Conservation (phyloP, 2,113 vertebrate genomes). For the Tauraco erythrolophus region DNA sequence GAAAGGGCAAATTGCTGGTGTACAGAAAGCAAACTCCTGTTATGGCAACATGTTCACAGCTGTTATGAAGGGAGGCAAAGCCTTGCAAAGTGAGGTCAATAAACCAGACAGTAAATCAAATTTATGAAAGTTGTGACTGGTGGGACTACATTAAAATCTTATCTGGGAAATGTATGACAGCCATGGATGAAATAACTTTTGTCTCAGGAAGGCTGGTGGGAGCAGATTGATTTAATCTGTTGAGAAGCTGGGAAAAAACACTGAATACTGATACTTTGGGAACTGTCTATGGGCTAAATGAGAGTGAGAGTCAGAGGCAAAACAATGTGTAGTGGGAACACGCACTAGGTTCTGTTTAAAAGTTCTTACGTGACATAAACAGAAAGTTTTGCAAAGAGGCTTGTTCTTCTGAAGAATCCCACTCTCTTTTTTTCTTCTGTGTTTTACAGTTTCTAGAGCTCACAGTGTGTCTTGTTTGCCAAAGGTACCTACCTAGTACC, state of each 20-base stretch:
- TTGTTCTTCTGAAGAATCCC: not conserved
- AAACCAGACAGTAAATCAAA: slow-evolving; percentile 52
- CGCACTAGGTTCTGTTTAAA: not conserved
- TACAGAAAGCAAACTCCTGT: slow-evolving; percentile 27
- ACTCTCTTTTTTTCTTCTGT: not conserved
- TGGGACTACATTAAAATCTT: slow-evolving; percentile 25
- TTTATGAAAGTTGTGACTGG: not conserved
- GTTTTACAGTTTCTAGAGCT: not conserved
- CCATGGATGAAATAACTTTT: not conserved
- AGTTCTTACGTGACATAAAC: not conserved
- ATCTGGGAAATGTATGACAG: slow-evolving; percentile 4
- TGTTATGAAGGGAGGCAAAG: slow-evolving; percentile 35
- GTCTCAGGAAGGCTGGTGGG: not conserved
- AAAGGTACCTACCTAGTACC: not conserved
- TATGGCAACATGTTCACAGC: slow-evolving; percentile 36
- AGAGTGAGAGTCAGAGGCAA: not conserved
- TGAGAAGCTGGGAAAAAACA: not conserved
- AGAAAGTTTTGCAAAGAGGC: not conserved
- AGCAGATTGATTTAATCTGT: not conserved
- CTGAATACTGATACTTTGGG: not conserved
- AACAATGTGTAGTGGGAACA: not conserved
- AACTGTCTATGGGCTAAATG: not conserved
- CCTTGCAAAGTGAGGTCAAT: slow-evolving; percentile 24
- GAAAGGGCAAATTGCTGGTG: slow-evolving; percentile 29
- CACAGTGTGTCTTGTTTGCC: slow-evolving; percentile 15